Base-by-base conservation (phyloP, 2,113 vertebrate genomes). In the Choloepus hoffmanni region DNA sequence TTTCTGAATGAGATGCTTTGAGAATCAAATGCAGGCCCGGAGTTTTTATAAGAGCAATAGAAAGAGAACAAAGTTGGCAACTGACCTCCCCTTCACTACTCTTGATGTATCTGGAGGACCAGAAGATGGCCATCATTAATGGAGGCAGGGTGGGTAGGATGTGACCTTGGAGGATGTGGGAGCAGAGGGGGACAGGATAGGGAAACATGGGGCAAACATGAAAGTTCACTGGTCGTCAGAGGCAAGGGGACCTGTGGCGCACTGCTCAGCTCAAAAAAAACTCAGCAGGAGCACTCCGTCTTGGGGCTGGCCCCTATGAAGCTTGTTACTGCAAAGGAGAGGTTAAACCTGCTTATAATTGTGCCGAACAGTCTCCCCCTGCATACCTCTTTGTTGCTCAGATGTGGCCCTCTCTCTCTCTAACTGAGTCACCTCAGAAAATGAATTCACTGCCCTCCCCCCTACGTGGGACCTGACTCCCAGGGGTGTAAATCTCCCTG, bases 101-200 rank as follows among this genome's bases (percentile, higher is more conserved):
- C 14, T 24, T 81, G 43, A 1, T 4, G 12, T 12, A 14, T 43
- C 1, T 4, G 53, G 24, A 23, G 23, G 30, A 18, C 55, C 43
- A 58, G 62, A 48, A 24, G 62, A 3, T 0, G 33, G 36, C 23
- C 15, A 33, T 53, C 45, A 77, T 45, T 7, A 26, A 21, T 2
- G 1, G 63, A 55, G 53, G 19, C 19, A 79, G 43, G 50, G 30
- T 0, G 21, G 48, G n/a, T 30, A 40, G 6, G 87, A 73, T 6
- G 11, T 18, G n/a, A 60, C 67, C 40, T 18, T 28, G 76, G 76
- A 58, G 45, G 45, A 48, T 50, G 68, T 28, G 21, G 58, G 73
- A 28, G 16, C 95, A 45, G 65, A 2, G 40, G 10, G 30, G 21
- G 5, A 63, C 19, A 18, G 0, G 1, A 0, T 0, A 16, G 13